Base-by-base conservation (phyloP, 2,888 invertebrate species). In the Entomobrya proxima region DNA sequence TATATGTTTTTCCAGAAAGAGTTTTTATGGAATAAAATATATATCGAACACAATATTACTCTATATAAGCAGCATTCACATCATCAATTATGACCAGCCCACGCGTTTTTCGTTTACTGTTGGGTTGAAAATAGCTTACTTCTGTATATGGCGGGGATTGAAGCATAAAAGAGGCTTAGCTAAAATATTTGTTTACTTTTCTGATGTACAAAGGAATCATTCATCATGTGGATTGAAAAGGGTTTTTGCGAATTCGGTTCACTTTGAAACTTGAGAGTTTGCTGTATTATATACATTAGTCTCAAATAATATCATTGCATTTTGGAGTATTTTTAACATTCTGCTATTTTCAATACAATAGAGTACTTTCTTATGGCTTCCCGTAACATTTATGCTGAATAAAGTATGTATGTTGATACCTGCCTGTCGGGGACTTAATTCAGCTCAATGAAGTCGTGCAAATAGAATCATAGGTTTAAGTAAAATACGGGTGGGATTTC, bases 31-130 rank as follows among this genome's bases (percentile, higher is more conserved):
- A 50, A 4, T 2, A 15, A 13, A 18, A 50, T 18, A 50, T 18
- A 15, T 50, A 50, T 18, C n/a, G 21, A 50, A 50, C 18, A 35
- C 21, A 35, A 32, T 37, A n/a, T 61, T 37, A 37, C 37, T 37
- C 27, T 27, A 64, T 64, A 64, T 64, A 61, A 21, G 35, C 21
- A 37, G 18, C 18, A 37, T 64, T 64, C 37, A 18, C 64, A 64
- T 64, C 64, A 64, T 64, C 64, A 64, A 64, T 64, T 64, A 64
- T 64, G 64, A 64, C 18, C 35, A 37, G 11, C 64, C 64, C 64
- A 64, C 64, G 37, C 64, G 2, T 15, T 37, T 58, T 64, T 64
- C 37, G 37, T 6, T 21, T 13, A 11, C 3, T 64, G 64, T 18
- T 35, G 18, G 64, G 37, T 21, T 64, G 64, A 64, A 64, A 64